Conservation (phyloP, 2,797 vertebrate genomes). For the Acestrorhynchus altus region DNA sequence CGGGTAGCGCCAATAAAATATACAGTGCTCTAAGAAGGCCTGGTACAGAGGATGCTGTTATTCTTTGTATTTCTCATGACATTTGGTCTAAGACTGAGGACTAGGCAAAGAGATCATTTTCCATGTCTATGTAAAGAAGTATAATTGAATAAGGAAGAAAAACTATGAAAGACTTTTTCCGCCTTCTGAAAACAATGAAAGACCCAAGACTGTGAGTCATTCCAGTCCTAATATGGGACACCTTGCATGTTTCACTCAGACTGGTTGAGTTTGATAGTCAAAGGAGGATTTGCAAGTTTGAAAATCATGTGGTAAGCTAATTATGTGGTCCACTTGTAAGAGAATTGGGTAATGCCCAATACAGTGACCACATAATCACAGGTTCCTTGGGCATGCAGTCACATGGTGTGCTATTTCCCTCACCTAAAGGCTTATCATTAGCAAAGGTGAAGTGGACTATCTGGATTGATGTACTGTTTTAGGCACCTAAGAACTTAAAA, state of each 20-base stretch:
- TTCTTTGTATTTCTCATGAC: slow-evolving; percentile 23
- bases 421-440: not conserved
- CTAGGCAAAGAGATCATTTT: slow-evolving; percentile 5
- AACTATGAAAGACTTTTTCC: not conserved
- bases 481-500: too few species aligned
- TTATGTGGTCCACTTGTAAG: slow-evolving; percentile 1
- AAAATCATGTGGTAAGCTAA: slow-evolving; percentile 18
- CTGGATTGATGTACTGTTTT: too few species aligned
- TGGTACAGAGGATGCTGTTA: slow-evolving; percentile 5
- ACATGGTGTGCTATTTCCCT: not conserved
- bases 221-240: not conserved
- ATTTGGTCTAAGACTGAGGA: slow-evolving; percentile 22
- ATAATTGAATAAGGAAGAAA: slow-evolving; percentile 23
- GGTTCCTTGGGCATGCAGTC: not conserved
- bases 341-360: slow-evolving; percentile 8
- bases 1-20: slow-evolving; percentile 22
- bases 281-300: slow-evolving; percentile 4
- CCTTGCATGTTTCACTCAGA: not conserved
- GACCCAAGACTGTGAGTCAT: not conserved
- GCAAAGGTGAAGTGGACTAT: too few species aligned
- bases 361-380: not conserved
- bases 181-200: not conserved
- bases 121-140: slow-evolving; percentile 15
- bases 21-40: slow-evolving; percentile 12
- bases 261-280: slow-evolving; percentile 17